Evolutionary conservation across 1,140 invertebrate genomes (phyloP), one percentile per base, ranked within the genome.

Genomic region (Papilio polyxenes): DNA sequence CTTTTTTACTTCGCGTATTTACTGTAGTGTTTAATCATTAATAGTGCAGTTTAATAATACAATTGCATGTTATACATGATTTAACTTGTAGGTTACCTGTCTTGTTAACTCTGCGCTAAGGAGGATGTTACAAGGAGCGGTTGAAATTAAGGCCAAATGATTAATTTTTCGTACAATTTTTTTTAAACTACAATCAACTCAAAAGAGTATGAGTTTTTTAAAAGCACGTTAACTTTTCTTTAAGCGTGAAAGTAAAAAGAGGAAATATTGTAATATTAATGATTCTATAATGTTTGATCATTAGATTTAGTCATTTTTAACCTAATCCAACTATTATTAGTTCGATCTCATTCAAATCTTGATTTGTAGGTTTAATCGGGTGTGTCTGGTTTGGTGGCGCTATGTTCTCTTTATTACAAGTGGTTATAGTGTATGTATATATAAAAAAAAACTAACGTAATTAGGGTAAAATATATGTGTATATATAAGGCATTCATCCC

Each of bases 391-490:
- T 53, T 59, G 8, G 17, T 20, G 5, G 17, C 0, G 17, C 0
- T 31, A 31, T 31, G 23, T 31, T 31, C 23, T 31, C 9, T 17
- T 72, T 10, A 23, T 37, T 72, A 40, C 10, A 62, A 62, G 59
- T 20, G 7, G 59, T 72, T 72, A 37, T 15, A 72, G 31, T 72
- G 11, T 65, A 37, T 31, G 20, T 31, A 65, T 65, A 65, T 65
- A 31, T 65, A 31, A 65, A 72, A 72, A 69, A 40, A 40, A 31
- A 1, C 23, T 31, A 72, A 37, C 65, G 37, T 72, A 72, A 72
- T 72, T 31, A 72, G 65, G 65, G 65, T 72, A 72, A 72, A 72
- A 72, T 72, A 72, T 72, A 40, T 72, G 65, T 40, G 23, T 62
- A 23, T 72, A 23, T 72, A 72, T 72, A 72, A 72, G 65, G 11